phyloP scores from a whole-genome alignment of 1,140 invertebrate species.

The Teleogryllus occipitalis region DNA sequence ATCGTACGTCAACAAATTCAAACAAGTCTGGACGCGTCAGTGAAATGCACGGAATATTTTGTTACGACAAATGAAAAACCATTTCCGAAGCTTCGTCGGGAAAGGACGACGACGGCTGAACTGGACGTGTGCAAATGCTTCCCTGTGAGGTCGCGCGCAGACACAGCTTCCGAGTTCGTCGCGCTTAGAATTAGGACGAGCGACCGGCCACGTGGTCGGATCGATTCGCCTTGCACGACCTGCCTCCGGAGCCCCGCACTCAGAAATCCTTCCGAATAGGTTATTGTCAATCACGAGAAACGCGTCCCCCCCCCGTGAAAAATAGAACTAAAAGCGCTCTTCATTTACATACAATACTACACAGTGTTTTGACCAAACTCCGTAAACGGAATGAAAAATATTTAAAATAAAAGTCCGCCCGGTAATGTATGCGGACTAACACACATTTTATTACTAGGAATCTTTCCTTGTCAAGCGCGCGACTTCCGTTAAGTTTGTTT shows the following conservation, averaged over 20 bases:
- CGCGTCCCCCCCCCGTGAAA: background rate
- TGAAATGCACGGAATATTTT: too few relatives aligned
- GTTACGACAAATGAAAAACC: too few relatives aligned
- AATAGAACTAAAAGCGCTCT: background rate
- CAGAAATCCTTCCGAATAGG: background rate
- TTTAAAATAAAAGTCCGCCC: background rate
- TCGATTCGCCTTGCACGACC: too few relatives aligned
- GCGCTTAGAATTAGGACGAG: too few relatives aligned
- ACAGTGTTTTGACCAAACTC: background rate
- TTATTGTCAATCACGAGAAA: background rate
- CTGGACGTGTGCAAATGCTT: too few relatives aligned
- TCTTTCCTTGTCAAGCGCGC: background rate
- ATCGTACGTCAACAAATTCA: too few relatives aligned
- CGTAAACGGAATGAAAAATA: background rate
- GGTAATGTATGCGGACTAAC: background rate
- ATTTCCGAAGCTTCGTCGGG: too few relatives aligned
- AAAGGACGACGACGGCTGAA: too few relatives aligned
- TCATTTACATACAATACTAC: background rate
- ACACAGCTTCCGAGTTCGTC: too few relatives aligned
- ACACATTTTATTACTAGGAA: background rate
- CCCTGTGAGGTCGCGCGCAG: too few relatives aligned
- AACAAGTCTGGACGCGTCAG: too few relatives aligned
- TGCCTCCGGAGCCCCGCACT: background rate
- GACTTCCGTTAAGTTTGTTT: background rate
- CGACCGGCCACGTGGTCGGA: too few relatives aligned